Conservation (phyloP, 2,797 vertebrate species). For the Leucoraja ocellata region DNA sequence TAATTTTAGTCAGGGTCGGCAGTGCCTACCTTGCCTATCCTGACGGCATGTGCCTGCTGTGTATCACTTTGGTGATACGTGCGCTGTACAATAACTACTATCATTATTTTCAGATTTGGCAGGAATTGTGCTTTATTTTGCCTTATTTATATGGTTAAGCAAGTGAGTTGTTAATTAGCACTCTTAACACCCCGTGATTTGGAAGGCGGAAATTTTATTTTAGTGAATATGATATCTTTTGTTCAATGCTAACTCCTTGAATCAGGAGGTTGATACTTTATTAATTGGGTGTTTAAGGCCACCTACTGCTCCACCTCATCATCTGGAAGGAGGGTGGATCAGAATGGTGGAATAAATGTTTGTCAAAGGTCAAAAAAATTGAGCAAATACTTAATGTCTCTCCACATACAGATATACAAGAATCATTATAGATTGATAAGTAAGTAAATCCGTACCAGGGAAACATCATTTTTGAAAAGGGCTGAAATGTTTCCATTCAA, state of each 20-base stretch:
- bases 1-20: no score
- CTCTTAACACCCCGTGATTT: not conserved
- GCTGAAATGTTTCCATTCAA: slow-evolving; percentile 19
- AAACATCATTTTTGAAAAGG: not conserved
- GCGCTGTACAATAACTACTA: no score
- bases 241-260: not conserved
- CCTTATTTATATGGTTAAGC: not conserved
- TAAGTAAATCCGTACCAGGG: not conserved
- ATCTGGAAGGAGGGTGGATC: not conserved
- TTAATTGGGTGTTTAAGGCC: not conserved
- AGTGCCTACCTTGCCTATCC: no score
- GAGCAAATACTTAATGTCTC: not conserved
- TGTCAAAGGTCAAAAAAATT: not conserved
- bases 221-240: not conserved
- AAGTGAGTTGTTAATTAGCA: not conserved
- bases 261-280: not conserved
- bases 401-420: not conserved
- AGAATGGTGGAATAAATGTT: not conserved
- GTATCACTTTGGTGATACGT: no score
- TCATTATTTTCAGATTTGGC: not conserved
- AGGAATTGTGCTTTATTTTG: not conserved
- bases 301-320: not conserved
- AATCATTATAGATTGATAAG: slow-evolving; percentile 13
- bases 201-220: not conserved
- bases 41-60: no score